Evolutionary conservation across 2,113 vertebrate genomes (phyloP), one percentile per base, ranked within the genome.

Genomic region (Odontophorus gujanensis): DNA sequence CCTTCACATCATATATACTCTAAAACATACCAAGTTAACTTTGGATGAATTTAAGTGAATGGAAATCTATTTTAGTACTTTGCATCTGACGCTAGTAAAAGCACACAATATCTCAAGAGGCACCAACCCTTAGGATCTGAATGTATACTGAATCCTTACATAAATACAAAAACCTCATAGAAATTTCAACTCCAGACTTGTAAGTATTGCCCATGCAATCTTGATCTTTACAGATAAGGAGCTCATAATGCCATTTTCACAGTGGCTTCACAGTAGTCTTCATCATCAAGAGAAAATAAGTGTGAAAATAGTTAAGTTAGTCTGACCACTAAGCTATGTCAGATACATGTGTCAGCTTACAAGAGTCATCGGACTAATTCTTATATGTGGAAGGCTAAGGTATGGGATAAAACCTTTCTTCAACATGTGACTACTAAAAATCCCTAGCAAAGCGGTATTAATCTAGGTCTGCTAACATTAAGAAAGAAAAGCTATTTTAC

Each of bases 31-130:
- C 85, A 95, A 71, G 48, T 67, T 87, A 80, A 65, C 59, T 85
- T 93, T 53, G 16, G 21, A 75, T 68, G 47, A 92, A 88, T 83
- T 81, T 90, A 95, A 93, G 62, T 91, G 81, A 96, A 94, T 19
- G n/a, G 51, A 92, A 96, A 89, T 89, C 48, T 92, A 47, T 73
- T 93, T 91, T 92, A 95, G 93, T 78, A 61, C 17, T 94, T 93
- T 45, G 11, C 20, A 74, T 95, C 75, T 87, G 65, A 89, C 83
- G 71, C 6, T 6, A 58, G 24, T 85, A 77, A 84, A 80, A 96
- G 58, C 61, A 81, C 18, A 89, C 19, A 2, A 30, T 89, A 71
- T 68, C 83, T 96, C 93, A 93, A 87, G 71, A 94, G 94, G 51
- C 51, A 74, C 11, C 36, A 13, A 92, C 71, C 47, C 84, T 90